Base-by-base conservation (phyloP, 1,140 invertebrate species). In the Melanaphis sacchari region DNA sequence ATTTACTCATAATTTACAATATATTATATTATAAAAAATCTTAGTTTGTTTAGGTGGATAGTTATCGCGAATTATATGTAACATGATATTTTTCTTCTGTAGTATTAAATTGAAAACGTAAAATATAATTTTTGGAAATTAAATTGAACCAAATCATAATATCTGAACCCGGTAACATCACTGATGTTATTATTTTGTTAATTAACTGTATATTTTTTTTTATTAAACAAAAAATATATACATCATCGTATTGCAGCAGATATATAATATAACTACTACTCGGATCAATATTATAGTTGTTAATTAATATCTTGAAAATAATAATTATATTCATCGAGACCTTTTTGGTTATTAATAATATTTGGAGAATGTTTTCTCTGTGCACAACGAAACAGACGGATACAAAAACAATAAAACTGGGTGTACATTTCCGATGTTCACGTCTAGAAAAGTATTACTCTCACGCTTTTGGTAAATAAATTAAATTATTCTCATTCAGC, bases 301-400 rank as follows among this genome's bases (percentile, higher is more conserved):
- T 76, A 76, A 76, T 76, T 76, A 76, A 76, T 76, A 76, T 76
- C 59, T n/a, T 36, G n/a, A 76, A 76, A 76, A n/a, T 76, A 76
- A 76, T 76, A 76, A 76, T 76, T 76, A 21, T 66, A 11, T 66
- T 66, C 31, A n/a, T 66, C 59, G 31, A 76, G 31, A 76, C 59
- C 59, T n/a, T 31, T 18, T n/a, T 4, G 15, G 31, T 21, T 15
- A n/a, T 76, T 18, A 2, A 66, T 36, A 76, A 76, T 76, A 76
- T 18, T n/a, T 36, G n/a, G 1, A 76, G 8, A n/a, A 76, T 18
- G 15, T 18, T 36, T 24, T n/a, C 59, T 76, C 4, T 18, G 59
- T n/a, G 59, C 59, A 1, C 15, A 21, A n/a, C 31, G 59, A 18
- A n/a, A n/a, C 31, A 66, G 31, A 15, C 11, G 31, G 54, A 66